These are phyloP conservation scores for Vipera latastei DNA, from an alignment of 2,797 vertebrate species.

Conservation along the genomic window DNA sequence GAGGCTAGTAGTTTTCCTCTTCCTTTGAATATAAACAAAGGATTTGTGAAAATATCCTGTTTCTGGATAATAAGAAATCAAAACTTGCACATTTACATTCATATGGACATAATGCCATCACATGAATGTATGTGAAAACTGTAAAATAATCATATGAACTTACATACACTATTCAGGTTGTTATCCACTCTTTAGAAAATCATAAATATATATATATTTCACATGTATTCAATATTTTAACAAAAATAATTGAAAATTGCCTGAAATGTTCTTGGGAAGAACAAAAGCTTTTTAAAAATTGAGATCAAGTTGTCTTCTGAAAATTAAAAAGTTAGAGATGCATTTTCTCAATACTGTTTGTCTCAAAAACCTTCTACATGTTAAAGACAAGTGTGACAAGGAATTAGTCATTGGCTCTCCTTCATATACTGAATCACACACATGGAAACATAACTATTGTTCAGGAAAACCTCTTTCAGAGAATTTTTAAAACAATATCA, in stretches of 20 bases:
- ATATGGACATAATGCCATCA: neutral
- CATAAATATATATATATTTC: neutral
- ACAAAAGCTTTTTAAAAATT: neutral
- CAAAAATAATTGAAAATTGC: neutral
- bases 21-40: neutral
- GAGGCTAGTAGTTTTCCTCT: neutral
- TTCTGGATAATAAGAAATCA: neutral
- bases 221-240: neutral
- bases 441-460: neutral
- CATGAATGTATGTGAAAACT: neutral
- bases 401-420: neutral
- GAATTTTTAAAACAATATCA: neutral
- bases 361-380: neutral
- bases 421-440: neutral
- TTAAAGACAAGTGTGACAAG: neutral
- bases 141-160: neutral
- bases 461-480: neutral
- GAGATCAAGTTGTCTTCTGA: neutral
- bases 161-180: neutral
- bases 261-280: neutral
- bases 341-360: neutral
- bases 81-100: neutral
- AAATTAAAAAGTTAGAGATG: neutral
- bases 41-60: neutral
- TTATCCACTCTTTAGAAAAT: neutral